Evolutionary conservation across 2,113 vertebrate species (phyloP).

Genomic region (Xenus cinereus): DNA sequence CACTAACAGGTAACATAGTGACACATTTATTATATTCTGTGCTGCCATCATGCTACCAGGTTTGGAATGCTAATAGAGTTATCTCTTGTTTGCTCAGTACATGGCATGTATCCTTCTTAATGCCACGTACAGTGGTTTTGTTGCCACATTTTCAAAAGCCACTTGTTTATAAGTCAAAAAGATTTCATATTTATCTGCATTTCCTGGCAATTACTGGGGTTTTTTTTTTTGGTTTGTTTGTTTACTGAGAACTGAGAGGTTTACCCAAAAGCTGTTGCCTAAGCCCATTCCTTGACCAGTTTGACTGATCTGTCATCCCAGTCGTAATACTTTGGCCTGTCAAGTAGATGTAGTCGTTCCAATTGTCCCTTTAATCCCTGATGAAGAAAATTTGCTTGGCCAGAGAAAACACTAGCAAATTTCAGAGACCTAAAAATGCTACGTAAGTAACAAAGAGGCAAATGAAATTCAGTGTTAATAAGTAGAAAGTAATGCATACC

Average conservation of each 20-base stretch:
- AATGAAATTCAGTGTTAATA: conserved; percentile 2
- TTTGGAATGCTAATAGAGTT: not conserved
- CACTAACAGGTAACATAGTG: not conserved
- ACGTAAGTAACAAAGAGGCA: not conserved
- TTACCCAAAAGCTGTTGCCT: not conserved
- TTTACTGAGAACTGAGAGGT: not conserved
- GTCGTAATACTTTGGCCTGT: not conserved
- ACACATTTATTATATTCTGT: not conserved
- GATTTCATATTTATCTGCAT: not conserved
- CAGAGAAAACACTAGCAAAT: not conserved
- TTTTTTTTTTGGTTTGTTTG: not conserved
- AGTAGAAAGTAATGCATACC: not conserved
- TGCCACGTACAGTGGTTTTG: not conserved
- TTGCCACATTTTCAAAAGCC: not conserved
- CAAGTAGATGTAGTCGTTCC: not conserved
- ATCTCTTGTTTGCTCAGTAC: not conserved
- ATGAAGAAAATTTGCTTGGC: not conserved
- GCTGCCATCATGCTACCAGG: not conserved
- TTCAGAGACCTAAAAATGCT: not conserved
- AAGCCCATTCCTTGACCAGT: not conserved
- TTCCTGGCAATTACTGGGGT: not conserved
- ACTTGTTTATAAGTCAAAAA: not conserved
- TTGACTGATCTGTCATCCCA: not conserved
- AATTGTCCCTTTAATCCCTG: not conserved
- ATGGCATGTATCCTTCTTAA: not conserved